These are phyloP conservation scores for Meandrina meandrites DNA, from an alignment of 92 coral and sea anemone species.

Conservation along the genomic window DNA sequence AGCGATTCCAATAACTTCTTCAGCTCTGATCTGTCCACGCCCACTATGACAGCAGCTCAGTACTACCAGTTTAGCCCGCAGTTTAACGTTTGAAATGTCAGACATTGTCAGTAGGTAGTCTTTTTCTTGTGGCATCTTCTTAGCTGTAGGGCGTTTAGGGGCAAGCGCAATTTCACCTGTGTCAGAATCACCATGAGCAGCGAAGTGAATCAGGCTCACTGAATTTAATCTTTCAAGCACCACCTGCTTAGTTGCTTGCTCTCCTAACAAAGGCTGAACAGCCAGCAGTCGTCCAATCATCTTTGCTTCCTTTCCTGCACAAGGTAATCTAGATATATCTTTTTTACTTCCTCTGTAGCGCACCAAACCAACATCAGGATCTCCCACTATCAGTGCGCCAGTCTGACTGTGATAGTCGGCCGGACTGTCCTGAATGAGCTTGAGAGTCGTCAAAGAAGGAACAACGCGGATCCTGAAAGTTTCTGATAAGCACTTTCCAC, in stretches of 20 bases:
- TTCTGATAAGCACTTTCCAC: neutral
- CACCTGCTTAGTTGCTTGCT: conserved; percentile 30
- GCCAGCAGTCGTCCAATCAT: conserved; percentile 25
- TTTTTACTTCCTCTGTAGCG: neutral
- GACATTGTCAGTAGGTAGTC: conserved; percentile 32
- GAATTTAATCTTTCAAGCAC: conserved; percentile 15
- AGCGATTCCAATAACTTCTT: conserved; percentile 45
- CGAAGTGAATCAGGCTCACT: neutral
- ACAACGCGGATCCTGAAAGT: conserved; percentile 5
- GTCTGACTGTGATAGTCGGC: conserved; percentile 4
- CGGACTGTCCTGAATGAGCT: conserved; percentile 25
- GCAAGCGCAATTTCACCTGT: conserved; percentile 33
- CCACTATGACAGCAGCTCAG: conserved; percentile 45
- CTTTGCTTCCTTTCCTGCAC: conserved; percentile 28
- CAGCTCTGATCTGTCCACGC: conserved; percentile 13
- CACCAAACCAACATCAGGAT: neutral
- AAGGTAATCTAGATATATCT: neutral
- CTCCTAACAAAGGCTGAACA: conserved; percentile 22
- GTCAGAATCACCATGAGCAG: conserved; percentile 37
- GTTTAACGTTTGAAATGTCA: conserved; percentile 10
- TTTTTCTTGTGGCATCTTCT: neutral
- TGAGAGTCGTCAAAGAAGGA: conserved; percentile 22
- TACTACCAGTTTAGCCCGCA: conserved; percentile 41
- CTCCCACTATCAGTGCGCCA: conserved; percentile 27
- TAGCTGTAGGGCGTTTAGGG: neutral